These are phyloP conservation scores for Cathartes aura DNA, from an alignment of 2,113 vertebrate species.

Conservation along the genomic window DNA sequence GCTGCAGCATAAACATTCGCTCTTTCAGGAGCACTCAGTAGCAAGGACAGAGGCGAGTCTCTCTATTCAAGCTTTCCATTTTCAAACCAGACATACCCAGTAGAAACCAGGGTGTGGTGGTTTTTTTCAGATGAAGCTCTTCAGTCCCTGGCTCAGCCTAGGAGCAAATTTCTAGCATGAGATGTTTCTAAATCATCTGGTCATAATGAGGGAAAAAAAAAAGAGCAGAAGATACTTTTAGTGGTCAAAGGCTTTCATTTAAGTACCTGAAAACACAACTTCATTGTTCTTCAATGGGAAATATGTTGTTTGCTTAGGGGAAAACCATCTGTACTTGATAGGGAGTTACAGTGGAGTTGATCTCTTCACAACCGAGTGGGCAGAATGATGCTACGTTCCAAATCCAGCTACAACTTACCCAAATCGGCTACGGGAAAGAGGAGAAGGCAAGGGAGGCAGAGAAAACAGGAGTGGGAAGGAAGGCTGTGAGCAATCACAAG, in stretches of 20 bases:
- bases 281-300: neutral
- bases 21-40: neutral
- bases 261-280: neutral
- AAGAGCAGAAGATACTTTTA: neutral
- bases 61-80: neutral
- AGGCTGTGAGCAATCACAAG: neutral
- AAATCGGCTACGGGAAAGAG: neutral
- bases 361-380: neutral
- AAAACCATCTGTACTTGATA: neutral
- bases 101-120: neutral
- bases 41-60: neutral
- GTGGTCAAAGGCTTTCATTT: neutral
- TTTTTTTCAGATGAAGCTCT: neutral
- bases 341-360: neutral
- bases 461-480: neutral
- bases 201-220: neutral
- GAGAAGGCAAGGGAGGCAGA: constrained; percentile 25
- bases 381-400: neutral
- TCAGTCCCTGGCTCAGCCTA: neutral
- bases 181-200: neutral
- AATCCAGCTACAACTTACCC: neutral
- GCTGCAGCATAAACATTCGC: neutral
- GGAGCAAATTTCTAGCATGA: neutral
- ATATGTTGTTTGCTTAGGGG: neutral
- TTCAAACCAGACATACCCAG: constrained; percentile 3